A percentile compares a stretch with the other conserved stretches of the same genome.
phyloP scores from a whole-genome alignment of 2,888 invertebrate genomes.

The Cabera pusaria region DNA sequence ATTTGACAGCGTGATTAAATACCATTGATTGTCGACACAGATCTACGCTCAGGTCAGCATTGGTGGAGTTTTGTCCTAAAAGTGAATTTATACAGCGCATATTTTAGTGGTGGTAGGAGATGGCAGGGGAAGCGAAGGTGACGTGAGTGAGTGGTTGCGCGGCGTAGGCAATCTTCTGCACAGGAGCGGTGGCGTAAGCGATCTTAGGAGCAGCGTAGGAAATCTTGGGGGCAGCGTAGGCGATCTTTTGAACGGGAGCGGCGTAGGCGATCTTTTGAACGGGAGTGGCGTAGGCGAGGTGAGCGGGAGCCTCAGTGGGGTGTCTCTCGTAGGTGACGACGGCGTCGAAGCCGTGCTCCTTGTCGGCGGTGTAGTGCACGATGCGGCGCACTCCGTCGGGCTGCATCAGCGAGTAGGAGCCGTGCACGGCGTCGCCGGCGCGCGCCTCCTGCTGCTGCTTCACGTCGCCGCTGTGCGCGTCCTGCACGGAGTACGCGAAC shows the following conservation, averaged over 20 bases:
- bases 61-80: too few relatives aligned
- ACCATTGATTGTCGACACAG: too few relatives aligned
- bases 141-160: constrained; percentile 19
- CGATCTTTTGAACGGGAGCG: constrained; percentile 38
- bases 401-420: constrained; percentile 74
- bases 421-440: constrained; percentile 68
- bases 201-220: constrained; percentile 40
- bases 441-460: constrained; percentile 75
- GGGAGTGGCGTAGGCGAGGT: constrained; percentile 29
- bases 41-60: too few relatives aligned
- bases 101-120: constrained; percentile 24
- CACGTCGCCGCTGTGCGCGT: constrained; percentile 68
- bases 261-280: constrained; percentile 43
- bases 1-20: too few relatives aligned
- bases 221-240: constrained; percentile 33
- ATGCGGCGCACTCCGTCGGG: constrained; percentile 73
- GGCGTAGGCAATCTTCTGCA: constrained; percentile 33
- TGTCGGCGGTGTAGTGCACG: constrained; percentile 73
- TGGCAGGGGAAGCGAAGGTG: constrained; percentile 35
- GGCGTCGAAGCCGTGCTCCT: constrained; percentile 72
- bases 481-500: constrained; percentile 72
- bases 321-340: constrained; percentile 71
- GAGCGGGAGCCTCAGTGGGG: constrained; percentile 41
- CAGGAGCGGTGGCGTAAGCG: constrained; percentile 40
- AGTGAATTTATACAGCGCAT: too few relatives aligned